These are phyloP conservation scores for Druon quercuslanigerum DNA, from an alignment of 1,140 invertebrate genomes.

Conservation along the genomic window DNA sequence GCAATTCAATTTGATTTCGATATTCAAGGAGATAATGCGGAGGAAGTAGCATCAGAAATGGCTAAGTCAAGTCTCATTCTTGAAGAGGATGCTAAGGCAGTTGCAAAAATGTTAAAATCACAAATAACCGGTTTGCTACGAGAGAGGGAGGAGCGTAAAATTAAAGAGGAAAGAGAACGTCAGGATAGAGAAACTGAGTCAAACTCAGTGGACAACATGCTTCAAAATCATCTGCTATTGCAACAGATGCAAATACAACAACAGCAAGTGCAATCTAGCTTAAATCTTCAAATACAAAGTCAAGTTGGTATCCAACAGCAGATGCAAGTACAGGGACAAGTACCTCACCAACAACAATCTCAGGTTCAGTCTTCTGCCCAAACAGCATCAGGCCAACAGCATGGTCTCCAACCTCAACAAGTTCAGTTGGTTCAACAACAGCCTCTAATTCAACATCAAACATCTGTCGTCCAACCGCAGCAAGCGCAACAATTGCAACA, in stretches of 20 bases:
- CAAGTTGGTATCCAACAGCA: constrained; percentile 63
- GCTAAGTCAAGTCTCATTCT: constrained; percentile 91
- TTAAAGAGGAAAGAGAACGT: constrained; percentile 74
- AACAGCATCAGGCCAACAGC: constrained; percentile 57
- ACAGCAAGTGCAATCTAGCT: constrained; percentile 72
- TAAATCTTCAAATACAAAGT: constrained; percentile 61
- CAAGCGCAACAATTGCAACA: constrained; percentile 77
- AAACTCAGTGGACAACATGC: constrained; percentile 57
- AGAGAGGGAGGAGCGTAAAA: constrained; percentile 79
- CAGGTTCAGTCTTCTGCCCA: constrained; percentile 65
- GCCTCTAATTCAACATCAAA: constrained; percentile 72
- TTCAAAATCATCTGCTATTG: constrained; percentile 74
- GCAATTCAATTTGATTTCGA: constrained; percentile 99
- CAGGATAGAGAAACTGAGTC: constrained; percentile 70
- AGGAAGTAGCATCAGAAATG: constrained; percentile 98
- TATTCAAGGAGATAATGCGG: constrained; percentile 92
- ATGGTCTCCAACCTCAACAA: constrained; percentile 69
- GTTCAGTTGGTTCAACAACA: constrained; percentile 70
- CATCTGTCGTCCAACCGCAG: constrained; percentile 79
- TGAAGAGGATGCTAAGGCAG: constrained; percentile 92
- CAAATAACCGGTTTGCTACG: constrained; percentile 82
- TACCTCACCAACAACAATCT: constrained; percentile 53
- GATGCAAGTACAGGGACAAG: constrained; percentile 76
- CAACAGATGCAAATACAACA: constrained; percentile 79
- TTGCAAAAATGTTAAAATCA: constrained; percentile 90